Percentiles rank a stretch among this genome's conserved stretches.
Conservation (phyloP, 2,113 vertebrate species). For the Eudyptes chrysolophus region DNA sequence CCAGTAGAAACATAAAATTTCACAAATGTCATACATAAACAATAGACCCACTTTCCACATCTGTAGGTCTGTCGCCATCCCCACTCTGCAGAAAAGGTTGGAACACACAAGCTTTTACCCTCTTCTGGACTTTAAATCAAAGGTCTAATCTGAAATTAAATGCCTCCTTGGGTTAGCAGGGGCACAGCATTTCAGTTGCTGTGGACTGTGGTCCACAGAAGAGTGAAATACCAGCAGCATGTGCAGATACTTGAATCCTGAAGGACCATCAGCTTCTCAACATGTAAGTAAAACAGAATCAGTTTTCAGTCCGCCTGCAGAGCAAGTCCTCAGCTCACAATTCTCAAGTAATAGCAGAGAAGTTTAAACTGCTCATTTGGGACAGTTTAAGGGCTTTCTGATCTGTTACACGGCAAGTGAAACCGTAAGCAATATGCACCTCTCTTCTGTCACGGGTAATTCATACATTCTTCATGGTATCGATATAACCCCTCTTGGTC, state of each 20-base stretch:
- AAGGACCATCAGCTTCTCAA: neutral
- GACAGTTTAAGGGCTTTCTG: neutral
- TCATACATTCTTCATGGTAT: rapidly evolving
- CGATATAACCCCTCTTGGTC: neutral
- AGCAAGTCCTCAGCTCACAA: neutral
- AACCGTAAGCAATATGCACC: neutral
- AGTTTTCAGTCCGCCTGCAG: neutral
- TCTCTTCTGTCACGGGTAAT: neutral
- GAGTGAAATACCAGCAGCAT: neutral
- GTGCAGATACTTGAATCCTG: neutral
- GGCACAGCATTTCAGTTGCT: neutral
- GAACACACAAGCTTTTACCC: neutral
- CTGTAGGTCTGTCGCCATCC: neutral
- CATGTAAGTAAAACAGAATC: neutral
- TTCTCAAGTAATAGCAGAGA: neutral
- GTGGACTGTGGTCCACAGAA: neutral
- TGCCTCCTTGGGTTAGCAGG: neutral
- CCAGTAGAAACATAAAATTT: neutral
- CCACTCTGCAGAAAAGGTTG: neutral
- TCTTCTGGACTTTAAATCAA: neutral
- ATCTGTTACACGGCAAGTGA: rapidly evolving
- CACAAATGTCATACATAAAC: neutral
- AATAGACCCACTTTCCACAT: neutral
- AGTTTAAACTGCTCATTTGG: neutral
- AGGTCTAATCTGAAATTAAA: neutral